phyloP scores from a whole-genome alignment of 2,888 invertebrate genomes.

The Tiphia femorata region DNA sequence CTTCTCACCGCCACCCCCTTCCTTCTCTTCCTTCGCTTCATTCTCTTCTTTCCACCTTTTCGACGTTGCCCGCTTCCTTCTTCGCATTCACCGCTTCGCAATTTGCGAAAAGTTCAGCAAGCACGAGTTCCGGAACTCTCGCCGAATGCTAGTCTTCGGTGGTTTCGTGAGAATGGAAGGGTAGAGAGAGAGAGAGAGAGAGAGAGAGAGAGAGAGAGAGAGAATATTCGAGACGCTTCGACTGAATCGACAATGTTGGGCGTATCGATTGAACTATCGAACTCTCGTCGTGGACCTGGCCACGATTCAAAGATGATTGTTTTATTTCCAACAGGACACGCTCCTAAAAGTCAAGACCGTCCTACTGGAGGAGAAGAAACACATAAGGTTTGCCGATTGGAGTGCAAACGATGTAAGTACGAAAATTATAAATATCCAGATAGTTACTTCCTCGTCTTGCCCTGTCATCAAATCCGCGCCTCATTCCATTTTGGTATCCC shows the following conservation, averaged over 20 bases:
- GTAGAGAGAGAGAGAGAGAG: background rate
- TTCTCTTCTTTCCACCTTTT: too few relatives aligned
- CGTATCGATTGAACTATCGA: background rate
- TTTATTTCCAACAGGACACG: conserved; percentile 77
- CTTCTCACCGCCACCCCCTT: too few relatives aligned
- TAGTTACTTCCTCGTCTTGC: background rate
- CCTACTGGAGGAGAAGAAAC: conserved; percentile 90
- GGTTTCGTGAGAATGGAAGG: background rate
- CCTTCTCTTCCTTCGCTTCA: too few relatives aligned
- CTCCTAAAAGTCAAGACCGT: conserved; percentile 86
- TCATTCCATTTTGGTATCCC: too few relatives aligned
- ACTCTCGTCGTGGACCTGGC: background rate
- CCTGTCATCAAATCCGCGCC: background rate
- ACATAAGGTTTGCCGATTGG: conserved; percentile 95
- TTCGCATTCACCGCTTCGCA: conserved; percentile 47
- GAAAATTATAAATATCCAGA: background rate
- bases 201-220: conserved; percentile 20
- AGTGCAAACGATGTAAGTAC: conserved; percentile 88
- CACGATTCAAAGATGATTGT: background rate
- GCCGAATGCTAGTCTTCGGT: too few relatives aligned
- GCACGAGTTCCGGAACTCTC: too few relatives aligned
- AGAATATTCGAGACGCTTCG: conserved; percentile 31
- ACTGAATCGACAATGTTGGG: conserved; percentile 11
- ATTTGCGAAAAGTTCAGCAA: conserved; percentile 56
- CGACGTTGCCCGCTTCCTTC: too few relatives aligned